Evolutionary conservation across 1,140 invertebrate species (phyloP), one percentile per base, ranked within the genome.

Genomic region (Drosophila tristis): DNA sequence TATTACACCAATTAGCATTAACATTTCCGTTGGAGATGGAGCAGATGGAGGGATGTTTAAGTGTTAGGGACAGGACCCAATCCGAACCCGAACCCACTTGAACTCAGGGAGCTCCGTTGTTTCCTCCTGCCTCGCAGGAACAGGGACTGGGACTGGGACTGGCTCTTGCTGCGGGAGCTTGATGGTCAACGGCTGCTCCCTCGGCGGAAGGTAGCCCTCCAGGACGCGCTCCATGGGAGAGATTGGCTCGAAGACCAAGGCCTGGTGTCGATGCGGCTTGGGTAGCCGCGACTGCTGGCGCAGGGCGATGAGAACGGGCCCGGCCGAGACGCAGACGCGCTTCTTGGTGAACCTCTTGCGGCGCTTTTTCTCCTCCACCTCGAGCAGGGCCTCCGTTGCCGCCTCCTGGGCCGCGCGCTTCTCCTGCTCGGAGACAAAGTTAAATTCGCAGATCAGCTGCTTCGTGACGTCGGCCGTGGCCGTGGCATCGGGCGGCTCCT

Each of bases 341-440:
- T 90, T 92, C 43, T 91, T 91, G 26, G 90, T 91, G 16, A 91
- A 81, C 6, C 85, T 74, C 55, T 91, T 91, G 51, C 90, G 84
- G 13, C 90, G 77, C 51, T 72, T 74, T 54, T 91, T 91, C 55
- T 91, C 90, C 77, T 91, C 90, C 51, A 91, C 72, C 50, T 91
- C 90, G 16, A 91, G 80, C 79, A 90, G 65, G 0, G 78, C 84
- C 25, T 89, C 82, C 0, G 78, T 75, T 11, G 60, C 84, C 1
- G 90, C 90, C 49, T 91, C 90, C 13, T 78, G 80, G 4, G 78
- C 84, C 4, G 82, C 90, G 0, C 77, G 74, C 39, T 76, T 77
- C 65, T 91, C 90, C 45, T 86, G 70, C 45, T 86, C 86, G 7
- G 90, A 84, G 13, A 85, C 78, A 42, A 90, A 91, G 50, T 91